phyloP scores from a whole-genome alignment of 1,140 invertebrate species.

The Drosophila azteca region DNA sequence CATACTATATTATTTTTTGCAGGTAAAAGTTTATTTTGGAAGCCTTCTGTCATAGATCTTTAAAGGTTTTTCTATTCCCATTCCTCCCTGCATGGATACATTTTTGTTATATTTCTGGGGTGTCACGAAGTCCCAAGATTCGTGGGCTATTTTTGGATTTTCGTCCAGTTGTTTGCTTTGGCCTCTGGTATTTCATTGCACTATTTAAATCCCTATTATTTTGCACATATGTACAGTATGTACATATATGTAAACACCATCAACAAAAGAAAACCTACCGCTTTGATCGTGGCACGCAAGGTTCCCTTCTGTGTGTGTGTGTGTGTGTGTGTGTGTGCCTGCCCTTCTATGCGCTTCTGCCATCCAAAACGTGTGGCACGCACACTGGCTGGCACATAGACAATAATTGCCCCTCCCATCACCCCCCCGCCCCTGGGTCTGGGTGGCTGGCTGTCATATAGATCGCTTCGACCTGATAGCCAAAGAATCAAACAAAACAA shows the following conservation, averaged over 20 bases:
- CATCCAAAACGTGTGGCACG: slow-evolving; percentile 31
- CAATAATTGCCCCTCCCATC: slow-evolving; percentile 23
- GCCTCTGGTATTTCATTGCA: no score
- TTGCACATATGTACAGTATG: no score
- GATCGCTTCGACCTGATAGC: slow-evolving; percentile 62
- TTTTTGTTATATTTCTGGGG: no score
- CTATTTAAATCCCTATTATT: no score
- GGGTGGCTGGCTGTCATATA: slow-evolving; percentile 36
- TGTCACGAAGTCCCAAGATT: no score
- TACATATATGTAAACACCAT: no score
- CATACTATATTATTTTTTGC: not conserved
- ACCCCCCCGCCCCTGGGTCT: slow-evolving; percentile 2
- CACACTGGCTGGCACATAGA: slow-evolving; percentile 22
- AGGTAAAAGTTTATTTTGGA: not conserved
- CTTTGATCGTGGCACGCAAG: slow-evolving; percentile 47
- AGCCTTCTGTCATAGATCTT: no score
- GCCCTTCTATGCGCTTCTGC: slow-evolving; percentile 62
- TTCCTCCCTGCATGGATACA: no score
- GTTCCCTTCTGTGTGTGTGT: slow-evolving; percentile 25
- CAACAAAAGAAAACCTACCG: no score
- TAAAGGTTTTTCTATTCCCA: no score
- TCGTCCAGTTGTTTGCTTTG: no score
- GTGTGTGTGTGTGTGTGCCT: slow-evolving; percentile 16
- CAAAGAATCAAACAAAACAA: slow-evolving; percentile 33
- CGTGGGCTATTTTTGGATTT: no score